Percentiles rank a stretch among this genome's conserved stretches.
These are phyloP conservation scores for Penaeus monodon DNA, from an alignment of 2,888 invertebrate genomes.

Conservation along the genomic window DNA sequence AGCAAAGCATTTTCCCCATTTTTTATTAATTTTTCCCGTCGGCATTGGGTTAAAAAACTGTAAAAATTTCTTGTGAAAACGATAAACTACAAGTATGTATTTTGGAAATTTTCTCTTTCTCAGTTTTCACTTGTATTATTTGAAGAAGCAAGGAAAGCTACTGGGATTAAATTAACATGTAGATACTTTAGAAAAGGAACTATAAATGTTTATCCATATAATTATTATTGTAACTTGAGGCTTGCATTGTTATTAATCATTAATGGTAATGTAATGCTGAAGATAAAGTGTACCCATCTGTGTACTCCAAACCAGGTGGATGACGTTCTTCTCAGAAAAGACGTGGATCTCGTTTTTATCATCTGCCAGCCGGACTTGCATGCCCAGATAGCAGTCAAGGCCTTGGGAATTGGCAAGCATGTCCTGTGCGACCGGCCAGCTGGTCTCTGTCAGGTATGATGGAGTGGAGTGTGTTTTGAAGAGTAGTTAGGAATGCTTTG, in stretches of 20 bases:
- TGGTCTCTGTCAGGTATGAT: slow-evolving; percentile 79
- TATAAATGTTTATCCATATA: too few relatives aligned
- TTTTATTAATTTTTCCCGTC: too few relatives aligned
- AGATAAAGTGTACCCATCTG: too few relatives aligned
- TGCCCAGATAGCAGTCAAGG: slow-evolving; percentile 95
- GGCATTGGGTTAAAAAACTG: too few relatives aligned
- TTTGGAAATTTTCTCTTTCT: too few relatives aligned
- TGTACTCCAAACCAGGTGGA: slow-evolving; percentile 76
- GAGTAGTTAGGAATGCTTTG: background rate
- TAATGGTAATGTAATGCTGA: background rate
- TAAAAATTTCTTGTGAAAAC: too few relatives aligned
- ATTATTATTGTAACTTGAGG: background rate
- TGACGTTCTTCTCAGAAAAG: slow-evolving; percentile 90
- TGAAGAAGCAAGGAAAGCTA: too few relatives aligned
- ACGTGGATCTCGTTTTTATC: slow-evolving; percentile 91
- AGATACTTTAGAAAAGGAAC: too few relatives aligned
- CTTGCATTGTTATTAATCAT: background rate
- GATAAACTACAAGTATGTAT: too few relatives aligned
- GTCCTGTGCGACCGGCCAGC: slow-evolving; percentile 96
- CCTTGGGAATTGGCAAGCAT: slow-evolving; percentile 96
- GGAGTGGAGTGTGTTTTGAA: background rate
- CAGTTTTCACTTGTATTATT: too few relatives aligned
- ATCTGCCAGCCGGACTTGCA: slow-evolving; percentile 94
- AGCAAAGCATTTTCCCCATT: too few relatives aligned
- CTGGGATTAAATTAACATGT: too few relatives aligned